These are phyloP conservation scores for Scaptodrosophila latifasciaeformis DNA, from an alignment of 2,888 invertebrate species.

Conservation along the genomic window DNA sequence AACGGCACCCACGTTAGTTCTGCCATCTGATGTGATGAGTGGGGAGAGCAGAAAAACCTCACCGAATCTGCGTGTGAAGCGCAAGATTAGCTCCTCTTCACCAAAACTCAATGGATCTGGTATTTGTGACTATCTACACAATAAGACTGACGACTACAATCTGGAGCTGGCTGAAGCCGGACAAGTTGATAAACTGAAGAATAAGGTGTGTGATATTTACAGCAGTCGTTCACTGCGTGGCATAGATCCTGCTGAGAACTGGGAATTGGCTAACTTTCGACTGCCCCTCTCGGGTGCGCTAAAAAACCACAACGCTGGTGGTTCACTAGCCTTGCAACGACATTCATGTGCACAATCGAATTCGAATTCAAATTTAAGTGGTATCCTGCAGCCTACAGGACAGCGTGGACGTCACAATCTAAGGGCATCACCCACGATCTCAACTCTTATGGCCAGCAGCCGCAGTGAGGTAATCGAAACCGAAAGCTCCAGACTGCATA, in stretches of 20 bases:
- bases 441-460: conserved; percentile 48
- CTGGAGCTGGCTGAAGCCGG: conserved; percentile 32
- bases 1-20: no score
- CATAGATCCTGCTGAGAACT: conserved; percentile 39
- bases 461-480: conserved; percentile 41
- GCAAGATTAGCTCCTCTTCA: conserved; percentile 73
- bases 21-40: conserved; percentile 15
- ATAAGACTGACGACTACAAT: conserved; percentile 48
- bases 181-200: conserved; percentile 22
- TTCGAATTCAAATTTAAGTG: conserved; percentile 66
- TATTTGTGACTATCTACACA: conserved; percentile 39
- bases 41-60: conserved; percentile 37
- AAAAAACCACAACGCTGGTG: conserved; percentile 49
- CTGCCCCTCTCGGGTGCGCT: conserved; percentile 67
- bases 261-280: conserved; percentile 68
- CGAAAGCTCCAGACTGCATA: conserved; percentile 38
- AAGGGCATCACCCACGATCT: conserved; percentile 65
- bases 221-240: conserved; percentile 61
- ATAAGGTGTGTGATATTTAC: conserved; percentile 48
- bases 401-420: conserved; percentile 35
- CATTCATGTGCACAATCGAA: conserved; percentile 51
- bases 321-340: conserved; percentile 18
- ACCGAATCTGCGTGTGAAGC: conserved; percentile 62
- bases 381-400: conserved; percentile 52
- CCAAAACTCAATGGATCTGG: conserved; percentile 68